Evolutionary conservation across 2,113 vertebrate genomes (phyloP), one percentile per base, ranked within the genome.

Genomic region (Trichomycterus rosablanca): DNA sequence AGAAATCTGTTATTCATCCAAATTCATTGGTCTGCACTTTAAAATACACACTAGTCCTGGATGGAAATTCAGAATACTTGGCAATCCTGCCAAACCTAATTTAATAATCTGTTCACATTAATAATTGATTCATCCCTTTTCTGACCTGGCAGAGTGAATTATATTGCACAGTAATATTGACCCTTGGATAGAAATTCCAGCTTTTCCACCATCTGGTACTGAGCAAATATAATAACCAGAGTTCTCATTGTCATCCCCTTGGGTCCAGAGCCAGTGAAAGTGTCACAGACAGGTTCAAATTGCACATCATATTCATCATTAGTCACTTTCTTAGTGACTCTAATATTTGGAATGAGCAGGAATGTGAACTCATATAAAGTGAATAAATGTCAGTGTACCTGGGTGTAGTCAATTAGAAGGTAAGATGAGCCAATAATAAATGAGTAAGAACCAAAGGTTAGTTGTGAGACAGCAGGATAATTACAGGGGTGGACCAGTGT

Each of bases 291-390:
- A 55, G 70, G 69, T 74, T 63, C 72, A 76, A 73, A 73, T 80
- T 76, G 72, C 76, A 77, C 75, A 71, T 74, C 76, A 63, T 74
- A 71, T 75, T 79, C 71, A 72, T 68, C 67, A 60, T 48, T 55
- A 62, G 67, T 69, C 45, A 60, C 48, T 50, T 54, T 65, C 26
- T 18, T 26, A 51, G 35, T 18, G 20, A 51, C 15, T 46, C 12
- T 1, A 60, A 73, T 70, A 58, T 66, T 43, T 59, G n/a, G 7
- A 44, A n/a, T 15, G 46, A 67, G 64, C 44, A 28, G 43, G 43
- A 52, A 16, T 68, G 26, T 28, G 28, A 66, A 72, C 74, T 66
- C 67, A 15, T 39, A 62, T 53, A 53, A 45, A 61, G 44, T 9
- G 4, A n/a, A 43, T 67, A 79, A 83, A 76, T 72, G 73, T 68